phyloP scores from a whole-genome alignment of 2,888 invertebrate genomes.

The Thyatira batis region DNA sequence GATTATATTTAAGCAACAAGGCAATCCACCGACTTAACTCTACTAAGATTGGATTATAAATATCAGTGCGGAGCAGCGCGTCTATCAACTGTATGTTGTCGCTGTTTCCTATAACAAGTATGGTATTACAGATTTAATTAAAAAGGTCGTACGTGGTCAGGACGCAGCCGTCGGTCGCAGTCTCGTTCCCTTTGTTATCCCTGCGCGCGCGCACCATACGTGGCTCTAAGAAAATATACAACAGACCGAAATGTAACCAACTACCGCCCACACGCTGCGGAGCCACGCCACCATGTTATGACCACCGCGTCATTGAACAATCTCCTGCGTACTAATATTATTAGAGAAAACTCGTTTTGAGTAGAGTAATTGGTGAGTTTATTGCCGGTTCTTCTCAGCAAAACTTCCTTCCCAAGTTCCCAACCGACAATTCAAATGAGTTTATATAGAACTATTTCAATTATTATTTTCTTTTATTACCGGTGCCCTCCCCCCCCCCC shows the following conservation, averaged over 20 bases:
- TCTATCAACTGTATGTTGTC: background rate
- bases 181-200: conserved; percentile 62
- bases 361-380: too few species aligned
- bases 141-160: conserved; percentile 51
- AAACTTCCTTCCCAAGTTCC: too few species aligned
- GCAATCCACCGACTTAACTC: too few species aligned
- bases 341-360: too few species aligned
- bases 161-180: conserved; percentile 63
- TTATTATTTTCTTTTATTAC: too few species aligned
- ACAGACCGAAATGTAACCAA: conserved; percentile 69
- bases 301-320: conserved; percentile 43
- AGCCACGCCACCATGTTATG: conserved; percentile 52
- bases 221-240: conserved; percentile 75
- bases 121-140: background rate
- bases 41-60: too few species aligned
- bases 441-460: too few species aligned
- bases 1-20: too few species aligned
- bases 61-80: too few species aligned
- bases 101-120: background rate
- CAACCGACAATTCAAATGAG: too few species aligned
- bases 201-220: conserved; percentile 48
- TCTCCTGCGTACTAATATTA: conserved; percentile 27
- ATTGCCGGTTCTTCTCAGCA: too few species aligned
- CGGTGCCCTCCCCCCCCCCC: too few species aligned
- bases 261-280: conserved; percentile 62